Base-by-base conservation (phyloP, 2,888 invertebrate species). In the Magallana nippona region DNA sequence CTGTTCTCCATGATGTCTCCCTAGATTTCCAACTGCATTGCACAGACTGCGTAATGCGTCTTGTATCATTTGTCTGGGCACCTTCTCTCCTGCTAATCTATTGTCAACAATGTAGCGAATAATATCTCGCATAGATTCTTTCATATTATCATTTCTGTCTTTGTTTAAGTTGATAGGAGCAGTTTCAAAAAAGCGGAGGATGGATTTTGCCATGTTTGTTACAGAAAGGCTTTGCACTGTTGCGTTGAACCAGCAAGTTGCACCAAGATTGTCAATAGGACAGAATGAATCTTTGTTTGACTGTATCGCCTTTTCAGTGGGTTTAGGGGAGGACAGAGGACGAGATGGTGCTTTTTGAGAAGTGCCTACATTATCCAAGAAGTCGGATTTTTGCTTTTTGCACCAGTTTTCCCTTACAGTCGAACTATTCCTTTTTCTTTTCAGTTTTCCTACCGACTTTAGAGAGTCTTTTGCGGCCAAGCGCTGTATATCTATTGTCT, bases 191-290 rank as follows among this genome's bases (percentile, higher is more conserved):
- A 17, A 62, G 11, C 22, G 55, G 3, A 55, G 13, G 1, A 81
- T 13, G 55, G 55, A 10, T 62, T 81, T 60, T 62, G 71, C 63
- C 44, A 32, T 62, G 44, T 32, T 17, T 57, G 44, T 63, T 13
- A 32, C 62, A 44, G n/a, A 27, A 11, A 58, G 17, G 22, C 32
- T 58, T 32, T 80, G 32, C 19, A 58, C n/a, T 10, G 58, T 60
- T 32, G 55, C 56, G 32, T 80, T 80, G 19, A 80, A 80, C 58
- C 57, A 80, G 27, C 58, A 80, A 17, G 56, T 80, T n/a, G 22
- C 58, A 55, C 27, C 80, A 13, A 57, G 13, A 57, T 80, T 58
- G 17, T 56, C 32, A 8, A 80, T 60, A 17, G 44, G 32, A 11
- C 58, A 62, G 19, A 44, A 1, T 1, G 62, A 22, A 22, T 44